A percentile compares a stretch with the other conserved stretches of the same genome.
Evolutionary conservation across 2,888 invertebrate genomes (phyloP).

Genomic region (Trachelus stipa): DNA sequence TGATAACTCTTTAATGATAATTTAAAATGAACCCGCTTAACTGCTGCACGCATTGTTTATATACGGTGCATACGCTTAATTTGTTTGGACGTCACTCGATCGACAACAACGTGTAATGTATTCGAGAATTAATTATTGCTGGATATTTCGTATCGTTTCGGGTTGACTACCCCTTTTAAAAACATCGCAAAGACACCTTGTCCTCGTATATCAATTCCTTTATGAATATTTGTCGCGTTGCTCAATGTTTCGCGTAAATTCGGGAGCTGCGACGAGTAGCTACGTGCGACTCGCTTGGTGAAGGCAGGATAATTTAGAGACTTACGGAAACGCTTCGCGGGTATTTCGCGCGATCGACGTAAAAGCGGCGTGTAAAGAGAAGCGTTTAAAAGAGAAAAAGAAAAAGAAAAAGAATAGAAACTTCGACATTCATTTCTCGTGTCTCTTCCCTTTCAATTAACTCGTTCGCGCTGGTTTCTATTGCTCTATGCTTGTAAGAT

Average conservation of each 20-base stretch:
- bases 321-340: background rate
- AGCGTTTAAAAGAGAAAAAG: background rate
- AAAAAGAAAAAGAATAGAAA: background rate
- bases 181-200: background rate
- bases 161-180: background rate
- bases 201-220: background rate
- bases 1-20: constrained; percentile 32
- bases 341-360: background rate
- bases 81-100: constrained; percentile 9
- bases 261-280: background rate
- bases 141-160: background rate
- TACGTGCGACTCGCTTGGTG: no score
- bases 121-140: background rate
- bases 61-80: constrained; percentile 63
- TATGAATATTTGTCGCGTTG: background rate
- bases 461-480: constrained; percentile 50
- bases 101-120: background rate
- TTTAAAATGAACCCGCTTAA: constrained; percentile 1
- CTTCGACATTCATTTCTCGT: constrained; percentile 7
- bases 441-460: constrained; percentile 27
- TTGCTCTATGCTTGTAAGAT: background rate
- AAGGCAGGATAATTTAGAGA: background rate
- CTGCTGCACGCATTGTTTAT: constrained; percentile 49
- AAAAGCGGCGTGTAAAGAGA: background rate
- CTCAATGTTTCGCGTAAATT: background rate